Evolutionary conservation across 2,113 vertebrate species (phyloP), one percentile per base, ranked within the genome.

Genomic region (Cryptomyrus ogoouensis): DNA sequence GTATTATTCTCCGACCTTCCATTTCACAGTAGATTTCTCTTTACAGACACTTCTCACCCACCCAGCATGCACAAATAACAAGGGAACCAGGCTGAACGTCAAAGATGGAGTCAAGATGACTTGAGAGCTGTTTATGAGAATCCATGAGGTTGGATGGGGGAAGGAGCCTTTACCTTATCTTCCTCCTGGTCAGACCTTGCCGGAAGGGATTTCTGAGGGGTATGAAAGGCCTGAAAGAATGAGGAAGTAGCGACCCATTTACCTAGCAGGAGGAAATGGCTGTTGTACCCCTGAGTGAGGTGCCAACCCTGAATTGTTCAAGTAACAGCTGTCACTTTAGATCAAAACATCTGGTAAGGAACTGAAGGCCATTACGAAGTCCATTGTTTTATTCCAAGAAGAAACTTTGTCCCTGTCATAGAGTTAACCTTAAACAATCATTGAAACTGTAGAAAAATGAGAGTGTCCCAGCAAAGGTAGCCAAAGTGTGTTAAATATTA

Each of bases 191-290:
- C 96, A 87, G 95, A 94, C 90, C 95, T 93, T 13, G 95, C 96
- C 24, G 96, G 96, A 39, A 97, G 95, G 0, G 97, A 97, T 87
- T 97, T 97, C 93, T 97, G 97, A 62, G 96, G 95, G 58, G 96
- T 94, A 66, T 94, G 95, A 91, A 97, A 95, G 42, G 95, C 94
- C 96, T 97, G 90, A n/a, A 74, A 49, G 80, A 15, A 35, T 62
- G 8, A 46, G 7, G 39, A 42, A 90, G 42, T 84, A 84, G 17
- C 1, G 24, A n/a, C 46, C 2, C 39, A n/a, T 17, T 24, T 27
- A 84, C 39, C 46, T n/a, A 46, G 19, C 44, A 84, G 1, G 80
- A 84, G 35, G 44, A 9, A 6, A 17, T 13, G 3, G 83, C 44
- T 47, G 83, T 84, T 13, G 6, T 47, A n/a, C 0, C 21, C 2